A percentile compares a stretch with the other conserved stretches of the same genome.
Evolutionary conservation across 2,888 invertebrate genomes (phyloP).

Genomic region (Cerastis rubricosa): DNA sequence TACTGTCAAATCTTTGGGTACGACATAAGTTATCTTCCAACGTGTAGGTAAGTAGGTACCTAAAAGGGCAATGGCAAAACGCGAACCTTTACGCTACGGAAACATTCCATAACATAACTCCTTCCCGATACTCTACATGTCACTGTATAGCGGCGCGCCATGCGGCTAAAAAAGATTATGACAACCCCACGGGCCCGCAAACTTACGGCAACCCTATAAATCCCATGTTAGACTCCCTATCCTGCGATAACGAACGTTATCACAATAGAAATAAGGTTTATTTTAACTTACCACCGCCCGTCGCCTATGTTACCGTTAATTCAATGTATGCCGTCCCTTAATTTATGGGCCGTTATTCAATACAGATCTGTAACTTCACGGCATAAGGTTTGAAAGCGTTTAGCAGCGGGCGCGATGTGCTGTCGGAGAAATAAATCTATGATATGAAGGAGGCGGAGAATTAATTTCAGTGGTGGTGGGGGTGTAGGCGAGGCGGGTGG

Average conservation of each 20-base stretch:
- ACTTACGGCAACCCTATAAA: conserved; percentile 84
- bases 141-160: conserved; percentile 83
- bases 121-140: conserved; percentile 82
- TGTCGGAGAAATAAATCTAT: conserved; percentile 89
- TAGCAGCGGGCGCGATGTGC: conserved; percentile 81
- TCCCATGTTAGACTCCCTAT: conserved; percentile 74
- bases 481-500: conserved; percentile 75
- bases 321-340: conserved; percentile 88
- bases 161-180: conserved; percentile 90
- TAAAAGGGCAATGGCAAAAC: conserved; percentile 55
- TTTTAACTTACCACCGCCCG: conserved; percentile 71
- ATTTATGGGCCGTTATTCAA: conserved; percentile 86
- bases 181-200: conserved; percentile 84
- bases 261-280: conserved; percentile 72
- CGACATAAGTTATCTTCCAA: conserved; percentile 8
- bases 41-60: conserved; percentile 38
- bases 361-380: conserved; percentile 84
- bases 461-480: conserved; percentile 84
- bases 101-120: conserved; percentile 81
- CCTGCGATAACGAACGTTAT: conserved; percentile 77
- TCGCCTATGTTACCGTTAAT: conserved; percentile 85
- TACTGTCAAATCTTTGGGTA: conserved; percentile 26
- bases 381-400: conserved; percentile 89
- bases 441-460: conserved; percentile 90
- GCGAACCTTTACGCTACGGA: conserved; percentile 66